phyloP scores from a whole-genome alignment of 2,797 vertebrate species.

The Sylvia borin region DNA sequence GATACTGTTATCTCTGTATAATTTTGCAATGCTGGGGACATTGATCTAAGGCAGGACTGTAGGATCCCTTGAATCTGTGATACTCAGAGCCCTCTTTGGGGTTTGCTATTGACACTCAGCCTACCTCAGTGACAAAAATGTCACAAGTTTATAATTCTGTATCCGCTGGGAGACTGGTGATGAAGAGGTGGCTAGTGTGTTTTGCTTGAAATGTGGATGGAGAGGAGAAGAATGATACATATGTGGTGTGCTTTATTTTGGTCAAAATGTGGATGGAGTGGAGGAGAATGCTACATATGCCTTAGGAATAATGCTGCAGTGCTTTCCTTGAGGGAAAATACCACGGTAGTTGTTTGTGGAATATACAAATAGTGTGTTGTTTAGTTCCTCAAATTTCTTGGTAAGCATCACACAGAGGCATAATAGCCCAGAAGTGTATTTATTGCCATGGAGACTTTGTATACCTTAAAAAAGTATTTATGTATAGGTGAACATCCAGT shows the following conservation, averaged over 20 bases:
- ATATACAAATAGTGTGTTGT: neutral
- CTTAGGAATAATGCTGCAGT: neutral
- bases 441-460: neutral
- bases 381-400: neutral
- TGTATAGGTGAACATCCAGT: rapidly evolving
- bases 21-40: neutral
- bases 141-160: neutral
- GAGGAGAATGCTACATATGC: neutral
- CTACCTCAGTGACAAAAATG: neutral
- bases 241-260: neutral
- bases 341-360: neutral
- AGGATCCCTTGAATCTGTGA: neutral
- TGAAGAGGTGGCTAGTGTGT: neutral
- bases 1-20: neutral
- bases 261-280: neutral
- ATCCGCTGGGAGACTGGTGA: neutral
- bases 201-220: no score
- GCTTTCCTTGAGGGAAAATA: neutral
- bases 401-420: neutral
- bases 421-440: neutral
- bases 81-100: neutral
- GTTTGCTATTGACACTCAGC: neutral
- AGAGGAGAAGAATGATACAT: no score
- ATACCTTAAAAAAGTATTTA: neutral
- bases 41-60: neutral